Conservation (phyloP, 92 coral and sea anemone genomes). For the Phenganax stokvisi region DNA sequence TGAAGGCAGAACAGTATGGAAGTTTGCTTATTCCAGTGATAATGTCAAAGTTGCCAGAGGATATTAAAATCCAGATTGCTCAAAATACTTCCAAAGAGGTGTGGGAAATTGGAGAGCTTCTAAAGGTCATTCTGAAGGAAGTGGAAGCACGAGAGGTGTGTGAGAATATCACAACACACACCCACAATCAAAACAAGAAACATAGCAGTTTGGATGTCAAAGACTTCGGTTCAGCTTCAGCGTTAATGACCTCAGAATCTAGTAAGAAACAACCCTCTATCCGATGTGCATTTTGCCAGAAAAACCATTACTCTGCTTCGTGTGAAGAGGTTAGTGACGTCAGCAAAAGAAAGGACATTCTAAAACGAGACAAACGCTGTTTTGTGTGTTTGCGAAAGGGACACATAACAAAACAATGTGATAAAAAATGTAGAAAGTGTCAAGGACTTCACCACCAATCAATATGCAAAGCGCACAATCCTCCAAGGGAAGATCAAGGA, state of each 20-base stretch:
- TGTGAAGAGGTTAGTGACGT: slow-evolving; percentile 33
- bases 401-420: slow-evolving; percentile 34
- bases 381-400: slow-evolving; percentile 27
- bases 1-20: slow-evolving; percentile 20
- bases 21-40: slow-evolving; percentile 31
- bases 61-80: slow-evolving; percentile 15
- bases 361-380: slow-evolving; percentile 24
- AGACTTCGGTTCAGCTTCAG: slow-evolving; percentile 9
- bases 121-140: slow-evolving; percentile 18
- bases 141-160: slow-evolving; percentile 26
- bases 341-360: slow-evolving; percentile 32
- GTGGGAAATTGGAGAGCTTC: slow-evolving; percentile 19
- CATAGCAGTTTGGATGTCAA: neutral
- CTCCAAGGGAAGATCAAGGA: neutral
- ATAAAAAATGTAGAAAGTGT: slow-evolving; percentile 34
- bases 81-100: slow-evolving; percentile 24
- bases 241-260: neutral
- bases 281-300: slow-evolving; percentile 26
- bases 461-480: slow-evolving; percentile 32
- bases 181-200: slow-evolving; percentile 8
- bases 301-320: slow-evolving; percentile 45
- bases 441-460: slow-evolving; percentile 46
- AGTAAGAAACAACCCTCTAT: neutral
- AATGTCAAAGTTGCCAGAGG: slow-evolving; percentile 26
- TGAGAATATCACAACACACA: slow-evolving; percentile 6